Base-by-base conservation (phyloP, 2,113 vertebrate species). In the Podarcis cretensis region DNA sequence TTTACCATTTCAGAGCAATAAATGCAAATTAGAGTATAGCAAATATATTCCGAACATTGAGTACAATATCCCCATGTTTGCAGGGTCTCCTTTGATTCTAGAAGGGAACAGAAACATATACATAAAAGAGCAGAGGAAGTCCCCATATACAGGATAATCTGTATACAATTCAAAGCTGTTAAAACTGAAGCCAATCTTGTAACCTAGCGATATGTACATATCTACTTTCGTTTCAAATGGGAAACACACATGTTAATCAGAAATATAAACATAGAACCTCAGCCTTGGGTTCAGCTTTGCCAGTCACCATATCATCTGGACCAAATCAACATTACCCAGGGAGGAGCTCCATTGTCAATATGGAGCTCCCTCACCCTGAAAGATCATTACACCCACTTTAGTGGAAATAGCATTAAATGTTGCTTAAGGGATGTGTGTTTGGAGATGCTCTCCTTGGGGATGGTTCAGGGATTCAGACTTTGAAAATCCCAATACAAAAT, bases 11-110 rank as follows among this genome's bases (percentile, higher is more conserved):
- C 75, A 81, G 66, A 83, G 35, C 63, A n/a, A n/a, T 48, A 57
- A 83, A 20, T 40, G 86, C 71, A 87, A 81, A 40, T 84, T 32
- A 25, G 3, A 82, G n/a, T 74, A 88, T 59, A 77, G 80, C n/a
- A 37, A 69, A 57, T 48, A 30, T 32, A 5, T 88, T 81, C 83
- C 1, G 43, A 87, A 89, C 54, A 4, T 23, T 81, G 79, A 63
- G 57, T 30, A 63, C 54, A 65, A 74, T 43, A 32, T 57, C 37
- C 25, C 21, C 68, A 16, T 32, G 35, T 75, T 59, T 75, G 65
- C 69, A 82, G 35, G 78, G 35, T 40, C 32, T 75, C 40, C 54
- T 82, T 87, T 35, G n/a, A 25, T 65, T 81, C 54, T 65, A 21
- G 21, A 68, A 82, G 69, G 25, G 21, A 76, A 20, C n/a, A 21